phyloP scores from a whole-genome alignment of 2,888 invertebrate genomes.

The Rhingia campestris region DNA sequence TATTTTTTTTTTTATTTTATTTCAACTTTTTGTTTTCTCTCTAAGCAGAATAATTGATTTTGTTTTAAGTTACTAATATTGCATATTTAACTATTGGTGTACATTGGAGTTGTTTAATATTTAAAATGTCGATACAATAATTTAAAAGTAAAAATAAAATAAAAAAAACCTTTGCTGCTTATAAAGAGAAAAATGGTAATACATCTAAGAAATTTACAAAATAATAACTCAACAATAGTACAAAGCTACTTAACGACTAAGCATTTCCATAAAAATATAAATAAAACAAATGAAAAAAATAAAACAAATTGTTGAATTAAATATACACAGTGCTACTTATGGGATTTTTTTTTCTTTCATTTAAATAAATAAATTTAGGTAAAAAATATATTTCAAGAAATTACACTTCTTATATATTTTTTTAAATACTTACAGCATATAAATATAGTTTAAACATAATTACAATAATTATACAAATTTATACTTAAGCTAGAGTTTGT shows the following conservation, averaged over 20 bases:
- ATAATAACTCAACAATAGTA: constrained; percentile 53
- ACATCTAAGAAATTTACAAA: constrained; percentile 46
- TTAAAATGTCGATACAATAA: constrained; percentile 45
- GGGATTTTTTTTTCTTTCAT: constrained; percentile 8
- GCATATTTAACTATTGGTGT: constrained; percentile 62
- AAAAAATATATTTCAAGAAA: constrained; percentile 50
- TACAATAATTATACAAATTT: constrained; percentile 43
- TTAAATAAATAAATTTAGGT: constrained; percentile 58
- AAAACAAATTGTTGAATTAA: constrained; percentile 36
- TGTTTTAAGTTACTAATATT: constrained; percentile 25
- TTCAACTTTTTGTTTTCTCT: constrained; percentile 43
- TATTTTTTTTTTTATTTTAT: constrained; percentile 63
- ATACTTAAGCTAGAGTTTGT: constrained; percentile 51
- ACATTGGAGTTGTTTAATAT: constrained; percentile 23
- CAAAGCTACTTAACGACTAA: constrained; percentile 33
- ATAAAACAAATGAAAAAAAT: constrained; percentile 54
- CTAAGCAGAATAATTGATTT: constrained; percentile 57
- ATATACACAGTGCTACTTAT: constrained; percentile 48
- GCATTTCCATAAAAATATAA: constrained; percentile 30
- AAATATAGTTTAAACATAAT: constrained; percentile 36
- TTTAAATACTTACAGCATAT: constrained; percentile 43
- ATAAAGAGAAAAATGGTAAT: constrained; percentile 22
- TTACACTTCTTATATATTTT: constrained; percentile 9
- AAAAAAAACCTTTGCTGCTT: constrained; percentile 23
- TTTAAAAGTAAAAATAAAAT: constrained; percentile 36